Evolutionary conservation across 2,797 vertebrate species (phyloP).

Genomic region (Pseudochaenichthys georgianus): DNA sequence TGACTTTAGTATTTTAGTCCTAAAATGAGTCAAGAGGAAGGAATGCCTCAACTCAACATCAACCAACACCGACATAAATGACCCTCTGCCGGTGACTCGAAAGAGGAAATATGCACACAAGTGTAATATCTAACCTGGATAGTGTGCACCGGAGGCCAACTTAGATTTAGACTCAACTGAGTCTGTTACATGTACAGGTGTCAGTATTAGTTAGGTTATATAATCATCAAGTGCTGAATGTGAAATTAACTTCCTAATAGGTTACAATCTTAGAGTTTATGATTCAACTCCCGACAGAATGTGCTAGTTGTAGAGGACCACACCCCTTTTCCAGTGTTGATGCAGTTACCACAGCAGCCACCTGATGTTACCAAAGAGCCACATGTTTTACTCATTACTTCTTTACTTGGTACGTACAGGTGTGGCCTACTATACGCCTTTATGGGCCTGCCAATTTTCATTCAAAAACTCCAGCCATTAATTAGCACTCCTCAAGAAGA

Average conservation of each 20-base stretch:
- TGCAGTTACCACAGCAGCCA: not conserved
- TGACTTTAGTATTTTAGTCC: slow-evolving; percentile 15
- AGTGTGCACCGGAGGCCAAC: too few relatives aligned
- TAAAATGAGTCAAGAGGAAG: slow-evolving; percentile 26
- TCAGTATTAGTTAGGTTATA: too few relatives aligned
- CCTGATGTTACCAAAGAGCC: not conserved
- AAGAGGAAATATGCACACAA: not conserved
- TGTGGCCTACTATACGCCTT: not conserved
- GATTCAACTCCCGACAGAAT: not conserved
- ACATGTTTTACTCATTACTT: not conserved
- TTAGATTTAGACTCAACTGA: too few relatives aligned
- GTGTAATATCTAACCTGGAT: too few relatives aligned
- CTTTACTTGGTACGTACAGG: not conserved
- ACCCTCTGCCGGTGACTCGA: slow-evolving; percentile 11
- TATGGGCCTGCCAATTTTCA: not conserved
- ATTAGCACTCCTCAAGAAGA: not conserved
- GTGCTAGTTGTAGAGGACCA: not conserved
- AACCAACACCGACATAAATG: slow-evolving; percentile 20
- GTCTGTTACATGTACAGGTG: too few relatives aligned
- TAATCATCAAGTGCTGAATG: too few relatives aligned
- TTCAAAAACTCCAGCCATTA: not conserved
- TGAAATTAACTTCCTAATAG: too few relatives aligned
- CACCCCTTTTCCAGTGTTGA: not conserved
- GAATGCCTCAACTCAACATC: not conserved
- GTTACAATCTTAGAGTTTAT: not conserved